Base-by-base conservation (phyloP, 2,113 vertebrate species). In the Chelonoidis abingdonii region DNA sequence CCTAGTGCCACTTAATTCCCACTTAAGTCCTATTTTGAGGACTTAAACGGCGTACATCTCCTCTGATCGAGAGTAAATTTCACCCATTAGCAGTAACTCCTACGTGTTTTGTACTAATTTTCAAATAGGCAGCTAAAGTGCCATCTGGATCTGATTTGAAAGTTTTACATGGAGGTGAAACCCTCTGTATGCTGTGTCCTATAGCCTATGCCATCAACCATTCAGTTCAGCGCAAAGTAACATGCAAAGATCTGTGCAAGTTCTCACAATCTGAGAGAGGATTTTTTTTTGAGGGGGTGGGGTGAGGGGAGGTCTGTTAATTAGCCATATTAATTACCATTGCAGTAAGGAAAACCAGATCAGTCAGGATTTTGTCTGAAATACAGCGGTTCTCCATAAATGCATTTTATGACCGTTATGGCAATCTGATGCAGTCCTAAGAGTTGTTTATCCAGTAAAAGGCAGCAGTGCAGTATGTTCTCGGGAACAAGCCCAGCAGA, bases 381-480 rank as follows among this genome's bases (percentile, higher is more conserved):
- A 57, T 41, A 87, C 22, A 88, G 57, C 0, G 2, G 50, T 87
- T 57, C 80, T 97, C 90, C 90, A 47, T 94, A 94, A 94, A 89
- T 75, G 83, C 10, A 21, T 22, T 86, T 72, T 81, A 50, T 96
- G 92, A 94, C 80, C 87, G 52, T 59, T 85, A 79, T 1, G 6
- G 94, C 83, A 95, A 24, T 65, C 81, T 86, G 79, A 93, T 84
- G 75, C 83, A 94, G 84, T 97, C 89, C 84, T 94, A 81, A 56
- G 86, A 94, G 65, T 49, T 93, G 85, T 95, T 95, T 96, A 94
- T 54, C 87, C 93, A 89, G 38, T 94, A 87, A 96, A 97, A 91
- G 27, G 83, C 83, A 85, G 44, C 57, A 97, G 57, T 83, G 81
- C 50, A 89, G 92, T 93, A 89, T 93, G 65, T 92, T 97, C 81